A percentile compares a stretch with the other conserved stretches of the same genome.
These are phyloP conservation scores for Paradoxurus hermaphroditus DNA, from an alignment of 2,113 vertebrate species.

Conservation along the genomic window DNA sequence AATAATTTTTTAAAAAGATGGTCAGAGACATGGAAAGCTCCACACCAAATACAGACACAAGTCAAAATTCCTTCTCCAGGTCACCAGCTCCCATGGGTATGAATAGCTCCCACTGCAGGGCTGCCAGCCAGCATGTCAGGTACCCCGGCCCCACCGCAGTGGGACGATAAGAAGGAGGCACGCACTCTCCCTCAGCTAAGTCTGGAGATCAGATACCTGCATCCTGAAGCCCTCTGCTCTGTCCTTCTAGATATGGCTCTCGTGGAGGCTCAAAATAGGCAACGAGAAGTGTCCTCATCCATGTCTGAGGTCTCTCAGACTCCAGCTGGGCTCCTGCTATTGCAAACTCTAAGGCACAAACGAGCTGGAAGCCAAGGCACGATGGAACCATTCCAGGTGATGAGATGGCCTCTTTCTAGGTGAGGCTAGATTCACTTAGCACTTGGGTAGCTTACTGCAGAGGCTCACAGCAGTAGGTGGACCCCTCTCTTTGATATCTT, in stretches of 20 bases:
- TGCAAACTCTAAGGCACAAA: not conserved
- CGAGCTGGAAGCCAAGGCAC: not conserved
- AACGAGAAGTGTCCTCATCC: not conserved
- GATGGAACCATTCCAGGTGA: conserved; percentile 41
- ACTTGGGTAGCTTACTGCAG: not conserved
- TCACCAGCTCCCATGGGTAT: not conserved
- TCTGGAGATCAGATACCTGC: not conserved
- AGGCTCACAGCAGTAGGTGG: not conserved
- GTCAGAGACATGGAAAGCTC: not conserved
- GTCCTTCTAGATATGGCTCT: not conserved
- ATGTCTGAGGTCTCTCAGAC: not conserved
- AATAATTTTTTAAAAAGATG: not conserved
- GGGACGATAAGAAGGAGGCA: not conserved
- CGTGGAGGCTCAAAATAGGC: not conserved
- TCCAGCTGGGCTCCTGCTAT: not conserved
- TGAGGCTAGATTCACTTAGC: not conserved
- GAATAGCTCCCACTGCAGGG: not conserved
- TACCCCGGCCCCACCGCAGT: not conserved
- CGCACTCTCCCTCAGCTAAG: not conserved
- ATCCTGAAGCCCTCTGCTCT: not conserved
- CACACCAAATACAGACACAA: not conserved
- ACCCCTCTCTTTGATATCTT: not conserved
- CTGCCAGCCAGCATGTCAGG: not conserved
- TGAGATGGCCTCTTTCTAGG: not conserved
- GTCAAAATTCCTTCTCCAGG: not conserved